Base-by-base conservation (phyloP, 2,888 invertebrate genomes). In the Cosmorhoe ocellata region DNA sequence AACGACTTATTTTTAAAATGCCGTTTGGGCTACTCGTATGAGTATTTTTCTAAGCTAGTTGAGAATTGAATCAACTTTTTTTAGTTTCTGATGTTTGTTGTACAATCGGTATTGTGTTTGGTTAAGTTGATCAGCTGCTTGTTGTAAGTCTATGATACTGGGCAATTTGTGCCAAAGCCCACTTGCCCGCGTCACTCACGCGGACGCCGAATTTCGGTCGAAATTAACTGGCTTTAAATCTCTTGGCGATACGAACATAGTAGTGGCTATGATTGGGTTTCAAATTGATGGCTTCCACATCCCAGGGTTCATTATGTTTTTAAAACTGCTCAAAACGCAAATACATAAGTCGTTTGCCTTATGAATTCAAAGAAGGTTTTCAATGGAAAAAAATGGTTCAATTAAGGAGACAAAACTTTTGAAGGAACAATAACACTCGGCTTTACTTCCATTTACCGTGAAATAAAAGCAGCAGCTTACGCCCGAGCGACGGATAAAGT, bases 401-500 rank as follows among this genome's bases (percentile, higher is more conserved):
- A 43, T 44, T 36, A 43, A 42, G 34, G 26, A 34, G 47, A 48
- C 31, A 48, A 39, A 48, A 44, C 36, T 44, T 53, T 36, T 43
- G 28, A 27, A 31, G 43, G 32, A 36, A 53, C 27, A 53, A 48
- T 44, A 53, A 44, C 43, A 48, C 40, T 53, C 26, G 42, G 48
- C 32, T 48, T 53, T 36, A 32, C 40, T 44, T 60, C 50, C 56
- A 58, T 54, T 52, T 52, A 51, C 56, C 53, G 51, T 51, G 30
- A 54, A 54, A 52, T 54, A 48, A 58, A 56, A 39, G 54, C 36
- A 42, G 32, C 30, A 40, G 32, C 49, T 37, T 56, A 51, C 49
- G 52, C 53, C 47, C 38, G 38, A 39, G 48, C 56, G 43, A 56
- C 47, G 47, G 56, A 42, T 56, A 45, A 61, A 56, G 56, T 61